Base-by-base conservation (phyloP, 2,888 invertebrate genomes). In the Yponomeuta evonymella region DNA sequence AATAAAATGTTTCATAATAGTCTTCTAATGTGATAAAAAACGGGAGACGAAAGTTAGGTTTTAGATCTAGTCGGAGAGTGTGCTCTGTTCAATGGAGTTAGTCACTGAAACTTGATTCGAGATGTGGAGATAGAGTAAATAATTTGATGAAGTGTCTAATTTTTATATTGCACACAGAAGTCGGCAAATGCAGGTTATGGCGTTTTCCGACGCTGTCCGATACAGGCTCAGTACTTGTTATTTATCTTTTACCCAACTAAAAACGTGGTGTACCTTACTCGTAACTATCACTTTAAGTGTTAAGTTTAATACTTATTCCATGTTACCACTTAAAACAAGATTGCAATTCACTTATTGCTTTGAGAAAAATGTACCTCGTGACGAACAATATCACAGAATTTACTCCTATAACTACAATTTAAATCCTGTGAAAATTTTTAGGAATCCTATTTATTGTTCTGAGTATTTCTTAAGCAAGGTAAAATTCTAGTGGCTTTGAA, bases 1-100 rank as follows among this genome's bases (percentile, higher is more conserved):
- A 68, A 67, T 67, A 67, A 67, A 51, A 51, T 68, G 51, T 68
- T 68, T 68, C 68, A 68, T 68, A 68, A 48, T 51, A 68, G 48
- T 48, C 30, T 58, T 68, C 68, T 36, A 29, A 48, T 68, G 68
- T 68, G 68, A 68, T 68, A 68, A 67, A 67, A 67, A 23, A 48
- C 23, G 48, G 67, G 48, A 36, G 51, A 29, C 11, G 68, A 48
- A 48, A 68, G 68, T n/a, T 68, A 68, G 68, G 51, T 29, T 43
- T 48, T 68, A 68, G 68, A 51, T 68, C 68, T 68, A 68, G 68
- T 68, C 68, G n/a, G 68, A 48, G 36, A 67, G 66, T 36, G 36
- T 43, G 65, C 12, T 12, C 51, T 58, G 51, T 58, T 58, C 15
- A 12, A 58, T 51, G 51, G 51, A 58, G 51, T 58, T 58, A 58